Percentiles rank a stretch among this genome's conserved stretches.
These are phyloP conservation scores for Osmerus eperlanus DNA, from an alignment of 2,113 vertebrate genomes.

Conservation along the genomic window DNA sequence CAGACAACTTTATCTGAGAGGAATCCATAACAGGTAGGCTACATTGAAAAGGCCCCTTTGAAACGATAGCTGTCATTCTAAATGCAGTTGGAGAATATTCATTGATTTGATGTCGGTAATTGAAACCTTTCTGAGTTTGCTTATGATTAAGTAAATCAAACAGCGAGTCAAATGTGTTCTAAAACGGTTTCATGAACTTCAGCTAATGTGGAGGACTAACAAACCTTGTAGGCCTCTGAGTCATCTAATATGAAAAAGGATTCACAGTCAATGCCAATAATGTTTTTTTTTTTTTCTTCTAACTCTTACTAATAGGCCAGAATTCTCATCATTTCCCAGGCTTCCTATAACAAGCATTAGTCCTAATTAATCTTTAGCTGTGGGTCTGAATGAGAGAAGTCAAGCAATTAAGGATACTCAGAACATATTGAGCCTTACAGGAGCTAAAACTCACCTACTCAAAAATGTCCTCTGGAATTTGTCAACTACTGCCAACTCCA, in stretches of 20 bases:
- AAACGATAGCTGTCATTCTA: background rate
- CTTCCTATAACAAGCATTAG: background rate
- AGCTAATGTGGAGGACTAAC: background rate
- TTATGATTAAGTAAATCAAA: conserved; percentile 16
- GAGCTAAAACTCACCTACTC: background rate
- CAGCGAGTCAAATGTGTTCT: background rate
- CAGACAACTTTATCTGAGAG: background rate
- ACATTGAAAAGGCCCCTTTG: background rate
- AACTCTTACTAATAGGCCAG: background rate
- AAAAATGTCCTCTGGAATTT: background rate
- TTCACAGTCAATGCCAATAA: background rate
- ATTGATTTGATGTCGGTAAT: conserved; percentile 17
- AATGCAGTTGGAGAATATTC: conserved; percentile 8
- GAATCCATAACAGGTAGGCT: no score
- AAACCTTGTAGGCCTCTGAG: background rate
- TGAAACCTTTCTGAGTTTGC: background rate
- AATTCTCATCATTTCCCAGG: conserved; percentile 5
- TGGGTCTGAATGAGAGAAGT: conserved; percentile 6
- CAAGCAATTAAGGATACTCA: conserved; percentile 9
- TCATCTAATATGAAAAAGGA: background rate
- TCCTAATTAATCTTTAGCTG: conserved; percentile 20
- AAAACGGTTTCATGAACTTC: conserved; percentile 6
- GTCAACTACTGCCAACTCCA: background rate
- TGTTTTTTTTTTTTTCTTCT: background rate
- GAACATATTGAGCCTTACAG: conserved; percentile 1